These are phyloP conservation scores for Zygaena filipendulae DNA, from an alignment of 2,888 invertebrate species.

Conservation along the genomic window DNA sequence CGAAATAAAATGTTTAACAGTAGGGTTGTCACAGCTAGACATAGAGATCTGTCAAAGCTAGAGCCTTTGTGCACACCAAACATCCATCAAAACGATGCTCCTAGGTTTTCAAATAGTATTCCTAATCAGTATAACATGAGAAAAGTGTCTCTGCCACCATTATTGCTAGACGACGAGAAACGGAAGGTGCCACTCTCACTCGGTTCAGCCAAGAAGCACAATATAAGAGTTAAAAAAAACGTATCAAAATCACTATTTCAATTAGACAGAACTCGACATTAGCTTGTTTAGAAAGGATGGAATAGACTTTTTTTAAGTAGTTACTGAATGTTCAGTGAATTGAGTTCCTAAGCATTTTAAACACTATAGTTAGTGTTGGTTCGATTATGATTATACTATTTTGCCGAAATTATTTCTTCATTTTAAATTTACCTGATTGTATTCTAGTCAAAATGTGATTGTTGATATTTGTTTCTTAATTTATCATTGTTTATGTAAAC, in stretches of 20 bases:
- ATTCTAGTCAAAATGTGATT: too few species aligned
- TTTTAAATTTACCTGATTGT: too few species aligned
- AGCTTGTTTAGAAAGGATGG: too few species aligned
- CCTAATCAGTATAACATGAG: constrained; percentile 36
- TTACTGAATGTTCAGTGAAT: constrained; percentile 4
- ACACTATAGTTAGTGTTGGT: too few species aligned
- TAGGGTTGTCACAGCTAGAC: constrained; percentile 47
- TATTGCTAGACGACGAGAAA: constrained; percentile 51
- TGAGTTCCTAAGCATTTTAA: constrained; percentile 4
- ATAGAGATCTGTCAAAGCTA: constrained; percentile 36
- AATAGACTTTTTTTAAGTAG: background rate
- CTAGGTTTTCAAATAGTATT: constrained; percentile 25
- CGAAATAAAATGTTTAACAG: constrained; percentile 31
- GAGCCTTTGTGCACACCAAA: constrained; percentile 49
- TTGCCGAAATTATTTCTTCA: too few species aligned
- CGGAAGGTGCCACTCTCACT: constrained; percentile 27
- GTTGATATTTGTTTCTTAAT: too few species aligned
- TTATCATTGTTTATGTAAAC: too few species aligned
- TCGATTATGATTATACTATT: too few species aligned
- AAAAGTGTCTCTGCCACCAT: constrained; percentile 56
- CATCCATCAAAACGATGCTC: constrained; percentile 28
- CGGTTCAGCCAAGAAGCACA: constrained; percentile 37
- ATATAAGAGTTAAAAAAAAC: constrained; percentile 2
- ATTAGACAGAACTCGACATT: background rate
- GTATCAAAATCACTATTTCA: constrained; percentile 1